A percentile compares a stretch with the other conserved stretches of the same genome.
phyloP scores from a whole-genome alignment of 2,888 invertebrate species.

The Andricus quercusramuli region DNA sequence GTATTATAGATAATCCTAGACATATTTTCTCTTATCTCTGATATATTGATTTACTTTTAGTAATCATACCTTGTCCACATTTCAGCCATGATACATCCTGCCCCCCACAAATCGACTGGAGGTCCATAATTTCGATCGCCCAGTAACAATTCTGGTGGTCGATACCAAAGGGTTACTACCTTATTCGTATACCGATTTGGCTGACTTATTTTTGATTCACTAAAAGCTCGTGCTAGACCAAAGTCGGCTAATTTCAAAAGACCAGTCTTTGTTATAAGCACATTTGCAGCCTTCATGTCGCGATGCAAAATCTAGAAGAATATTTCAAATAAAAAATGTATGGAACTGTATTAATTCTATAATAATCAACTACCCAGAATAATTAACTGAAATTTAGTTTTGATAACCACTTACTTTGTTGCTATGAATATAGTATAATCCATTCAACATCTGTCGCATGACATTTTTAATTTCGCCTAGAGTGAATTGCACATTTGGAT shows the following conservation, averaged over 20 bases:
- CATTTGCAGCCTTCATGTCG: constrained; percentile 99
- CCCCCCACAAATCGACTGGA: constrained; percentile 97
- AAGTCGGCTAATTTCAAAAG: constrained; percentile 98
- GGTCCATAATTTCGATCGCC: constrained; percentile 97
- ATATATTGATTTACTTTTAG: neutral
- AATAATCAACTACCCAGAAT: too few relatives aligned
- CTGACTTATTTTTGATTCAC: constrained; percentile 87
- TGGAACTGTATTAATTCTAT: too few relatives aligned
- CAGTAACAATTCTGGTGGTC: constrained; percentile 85
- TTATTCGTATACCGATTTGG: constrained; percentile 96
- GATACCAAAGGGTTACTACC: constrained; percentile 98
- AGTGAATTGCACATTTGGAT: constrained; percentile 96
- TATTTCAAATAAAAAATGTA: constrained; percentile 59
- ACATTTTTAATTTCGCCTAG: constrained; percentile 98
- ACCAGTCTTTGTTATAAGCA: constrained; percentile 96
- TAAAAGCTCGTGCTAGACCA: constrained; percentile 96
- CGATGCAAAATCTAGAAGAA: constrained; percentile 87
- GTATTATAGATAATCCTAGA: too few relatives aligned
- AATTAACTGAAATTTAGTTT: neutral
- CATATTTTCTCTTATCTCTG: too few relatives aligned
- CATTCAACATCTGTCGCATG: constrained; percentile 91
- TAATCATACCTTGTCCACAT: constrained; percentile 92
- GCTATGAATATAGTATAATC: constrained; percentile 97
- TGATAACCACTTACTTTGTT: constrained; percentile 85
- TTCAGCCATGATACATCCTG: constrained; percentile 99